These are phyloP conservation scores for Athrips mouffetella DNA, from an alignment of 2,888 invertebrate genomes.

Conservation along the genomic window DNA sequence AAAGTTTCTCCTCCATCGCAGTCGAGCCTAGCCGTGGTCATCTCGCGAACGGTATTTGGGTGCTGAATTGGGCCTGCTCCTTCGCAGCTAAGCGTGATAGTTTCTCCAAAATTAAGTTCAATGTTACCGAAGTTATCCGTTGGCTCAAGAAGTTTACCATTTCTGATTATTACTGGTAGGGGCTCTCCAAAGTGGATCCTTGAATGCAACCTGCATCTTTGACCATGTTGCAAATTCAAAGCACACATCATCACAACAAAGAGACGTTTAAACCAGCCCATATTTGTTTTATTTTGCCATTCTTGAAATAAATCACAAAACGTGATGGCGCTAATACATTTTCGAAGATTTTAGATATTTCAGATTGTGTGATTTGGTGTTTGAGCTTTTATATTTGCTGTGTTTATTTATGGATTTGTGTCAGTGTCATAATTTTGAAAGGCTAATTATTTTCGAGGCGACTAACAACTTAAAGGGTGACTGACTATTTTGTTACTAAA, in stretches of 20 bases:
- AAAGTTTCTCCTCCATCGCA: slow-evolving; percentile 54
- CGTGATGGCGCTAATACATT: too few relatives aligned
- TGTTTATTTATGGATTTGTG: too few relatives aligned
- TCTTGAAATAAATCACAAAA: too few relatives aligned
- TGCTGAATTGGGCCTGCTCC: slow-evolving; percentile 44
- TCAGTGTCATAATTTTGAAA: too few relatives aligned
- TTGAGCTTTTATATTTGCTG: too few relatives aligned
- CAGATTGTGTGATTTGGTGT: too few relatives aligned
- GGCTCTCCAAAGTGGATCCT: slow-evolving; percentile 55
- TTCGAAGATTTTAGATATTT: too few relatives aligned
- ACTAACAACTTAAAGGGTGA: too few relatives aligned
- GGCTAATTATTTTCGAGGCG: too few relatives aligned
- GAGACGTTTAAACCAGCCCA: slow-evolving; percentile 33
- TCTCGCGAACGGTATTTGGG: slow-evolving; percentile 35
- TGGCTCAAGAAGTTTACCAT: slow-evolving; percentile 55
- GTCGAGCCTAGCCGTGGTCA: slow-evolving; percentile 41
- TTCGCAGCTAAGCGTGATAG: slow-evolving; percentile 54
- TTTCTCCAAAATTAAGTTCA: slow-evolving; percentile 47
- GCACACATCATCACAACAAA: slow-evolving; percentile 51
- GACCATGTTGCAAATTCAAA: slow-evolving; percentile 41
- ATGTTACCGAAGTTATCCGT: slow-evolving; percentile 51
- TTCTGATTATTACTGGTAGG: slow-evolving; percentile 51
- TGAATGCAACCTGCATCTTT: slow-evolving; percentile 49
- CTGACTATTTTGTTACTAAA: too few relatives aligned
- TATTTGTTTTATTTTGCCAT: not conserved